Base-by-base conservation (phyloP, 2,113 vertebrate genomes). In the Echinops telfairi region DNA sequence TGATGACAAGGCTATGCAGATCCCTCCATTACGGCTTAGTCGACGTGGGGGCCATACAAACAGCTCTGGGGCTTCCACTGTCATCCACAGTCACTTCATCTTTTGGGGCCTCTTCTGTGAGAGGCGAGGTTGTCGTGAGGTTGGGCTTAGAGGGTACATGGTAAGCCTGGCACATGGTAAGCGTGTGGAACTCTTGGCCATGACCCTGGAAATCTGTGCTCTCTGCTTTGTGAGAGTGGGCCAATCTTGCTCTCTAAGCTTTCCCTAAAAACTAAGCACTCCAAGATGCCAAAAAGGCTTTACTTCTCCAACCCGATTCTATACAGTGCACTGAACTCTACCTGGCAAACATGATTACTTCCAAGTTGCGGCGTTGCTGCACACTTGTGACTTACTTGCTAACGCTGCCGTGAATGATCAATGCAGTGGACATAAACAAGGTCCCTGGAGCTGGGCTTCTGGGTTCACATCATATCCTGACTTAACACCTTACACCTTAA, bases 341-440 rank as follows among this genome's bases (percentile, higher is more conserved):
- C 66, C 76, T 87, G 73, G 68, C 81, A 84, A 71, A 83, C 8
- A 23, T 3, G n/a, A 66, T 62, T 71, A 64, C 86, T 70, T 93
- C 83, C 68, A 90, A 53, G 66, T 81, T 2, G 40, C 23, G 53
- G 16, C 86, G 22, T 40, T 27, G 38, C 3, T 66, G 3, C 5
- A 80, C 23, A 68, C 57, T 70, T 82, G 78, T 91, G 77, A 47
- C 89, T 83, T n/a, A 78, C 31, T 73, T n/a, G 14, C 66, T 86
- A 83, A 60, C n/a, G 36, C 31, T 9, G 68, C 53, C 3, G 38
- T 3, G 10, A 40, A 77, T 70, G 33, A 73, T 22, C n/a, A 77
- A 29, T 11, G 83, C 20, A n/a, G 0, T 57, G 31, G 70, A 68
- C 8, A 86, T 27, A 57, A 87, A 47, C n/a, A 20, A 91, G 88